A percentile compares a stretch with the other conserved stretches of the same genome.
Evolutionary conservation across 35 echinoderm and acorn worm genomes (phyloP).

Genomic region (Heliocidaris tuberculata): DNA sequence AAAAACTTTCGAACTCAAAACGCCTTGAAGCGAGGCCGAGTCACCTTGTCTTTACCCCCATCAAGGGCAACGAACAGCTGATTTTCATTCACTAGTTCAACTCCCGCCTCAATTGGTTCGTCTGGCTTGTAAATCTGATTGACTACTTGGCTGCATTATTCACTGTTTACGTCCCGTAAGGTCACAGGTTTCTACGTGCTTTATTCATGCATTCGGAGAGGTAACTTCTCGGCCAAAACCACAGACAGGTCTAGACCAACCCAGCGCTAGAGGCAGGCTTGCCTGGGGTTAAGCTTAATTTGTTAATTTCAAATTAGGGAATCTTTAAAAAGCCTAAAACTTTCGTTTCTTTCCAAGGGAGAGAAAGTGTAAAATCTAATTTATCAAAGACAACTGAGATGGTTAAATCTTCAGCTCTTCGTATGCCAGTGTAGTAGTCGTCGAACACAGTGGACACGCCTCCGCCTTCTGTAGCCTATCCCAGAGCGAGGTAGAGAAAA

Average conservation of each 20-base stretch:
- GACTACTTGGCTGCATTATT: neutral
- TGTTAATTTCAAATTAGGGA: too few relatives aligned
- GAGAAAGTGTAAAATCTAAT: neutral
- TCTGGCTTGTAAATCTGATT: neutral
- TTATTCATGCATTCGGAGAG: neutral
- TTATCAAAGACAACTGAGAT: neutral
- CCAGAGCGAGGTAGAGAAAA: neutral
- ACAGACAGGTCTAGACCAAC: neutral
- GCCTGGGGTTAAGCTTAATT: too few relatives aligned
- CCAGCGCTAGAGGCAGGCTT: too few relatives aligned
- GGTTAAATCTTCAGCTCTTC: neutral
- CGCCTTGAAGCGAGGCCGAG: neutral
- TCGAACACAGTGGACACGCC: neutral
- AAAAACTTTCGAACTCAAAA: neutral
- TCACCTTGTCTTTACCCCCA: neutral
- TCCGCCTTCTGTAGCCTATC: too few relatives aligned
- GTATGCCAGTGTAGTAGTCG: neutral
- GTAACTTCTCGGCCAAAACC: too few relatives aligned
- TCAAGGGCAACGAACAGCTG: conserved; percentile 25
- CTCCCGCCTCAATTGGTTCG: neutral
- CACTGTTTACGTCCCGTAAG: conserved; percentile 25
- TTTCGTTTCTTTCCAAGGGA: too few relatives aligned
- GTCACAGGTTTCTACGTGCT: neutral
- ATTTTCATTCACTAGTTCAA: conserved; percentile 20
- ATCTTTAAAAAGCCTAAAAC: too few relatives aligned